Conservation (phyloP, 2,888 invertebrate genomes). For the Macropis europaea region DNA sequence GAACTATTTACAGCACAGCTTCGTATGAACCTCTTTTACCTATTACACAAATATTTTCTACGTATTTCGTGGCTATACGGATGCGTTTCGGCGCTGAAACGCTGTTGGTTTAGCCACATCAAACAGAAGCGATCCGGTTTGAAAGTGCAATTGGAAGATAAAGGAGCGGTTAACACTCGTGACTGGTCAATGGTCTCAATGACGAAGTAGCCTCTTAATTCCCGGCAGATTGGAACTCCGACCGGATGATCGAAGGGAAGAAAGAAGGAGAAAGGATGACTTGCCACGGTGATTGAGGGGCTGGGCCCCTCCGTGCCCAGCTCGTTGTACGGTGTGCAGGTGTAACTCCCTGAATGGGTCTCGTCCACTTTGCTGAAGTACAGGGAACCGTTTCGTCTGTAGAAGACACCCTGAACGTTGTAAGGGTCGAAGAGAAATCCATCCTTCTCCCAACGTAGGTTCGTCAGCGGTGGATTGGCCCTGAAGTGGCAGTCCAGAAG, state of each 20-base stretch:
- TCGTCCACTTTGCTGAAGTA: constrained; percentile 92
- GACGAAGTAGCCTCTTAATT: constrained; percentile 32
- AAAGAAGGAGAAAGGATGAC: no score
- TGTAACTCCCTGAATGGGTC: constrained; percentile 92
- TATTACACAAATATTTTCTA: no score
- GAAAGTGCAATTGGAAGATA: constrained; percentile 67
- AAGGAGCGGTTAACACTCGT: constrained; percentile 61
- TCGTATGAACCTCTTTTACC: no score
- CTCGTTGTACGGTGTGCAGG: constrained; percentile 95
- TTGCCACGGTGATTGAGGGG: constrained; percentile 87
- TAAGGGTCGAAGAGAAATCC: constrained; percentile 94
- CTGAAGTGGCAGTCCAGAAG: constrained; percentile 94
- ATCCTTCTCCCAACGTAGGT: constrained; percentile 96
- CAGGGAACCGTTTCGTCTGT: constrained; percentile 91
- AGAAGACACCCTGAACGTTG: constrained; percentile 92
- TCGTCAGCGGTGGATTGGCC: constrained; percentile 94
- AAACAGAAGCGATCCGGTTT: background rate
- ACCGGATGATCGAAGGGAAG: no score
- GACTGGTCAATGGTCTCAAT: constrained; percentile 66
- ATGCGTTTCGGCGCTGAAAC: no score
- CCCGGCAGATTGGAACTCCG: background rate
- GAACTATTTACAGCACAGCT: no score
- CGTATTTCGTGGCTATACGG: no score
- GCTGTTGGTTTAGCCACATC: no score
- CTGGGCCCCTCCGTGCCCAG: constrained; percentile 93